Evolutionary conservation across 2,888 invertebrate genomes (phyloP).

Genomic region (Alitta virens): DNA sequence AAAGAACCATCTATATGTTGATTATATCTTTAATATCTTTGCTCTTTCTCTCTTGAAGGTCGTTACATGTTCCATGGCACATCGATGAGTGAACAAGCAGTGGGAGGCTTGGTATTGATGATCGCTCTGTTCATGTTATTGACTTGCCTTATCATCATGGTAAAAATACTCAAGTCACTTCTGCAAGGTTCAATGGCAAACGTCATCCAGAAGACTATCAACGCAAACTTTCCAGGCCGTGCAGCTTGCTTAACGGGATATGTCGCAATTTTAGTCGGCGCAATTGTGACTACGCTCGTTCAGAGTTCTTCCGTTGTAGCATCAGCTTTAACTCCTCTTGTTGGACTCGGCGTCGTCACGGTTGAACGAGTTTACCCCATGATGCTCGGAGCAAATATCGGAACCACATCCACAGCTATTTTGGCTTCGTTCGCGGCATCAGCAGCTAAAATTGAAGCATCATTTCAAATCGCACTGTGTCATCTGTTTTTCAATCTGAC

Average conservation of each 20-base stretch:
- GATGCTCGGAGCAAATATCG: constrained; percentile 48
- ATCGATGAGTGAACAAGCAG: not conserved
- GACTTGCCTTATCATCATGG: constrained; percentile 41
- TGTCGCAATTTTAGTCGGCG: constrained; percentile 25
- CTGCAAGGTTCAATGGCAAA: constrained; percentile 39
- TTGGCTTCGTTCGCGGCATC: constrained; percentile 37
- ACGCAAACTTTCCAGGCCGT: constrained; percentile 41
- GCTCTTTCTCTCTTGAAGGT: constrained; percentile 1
- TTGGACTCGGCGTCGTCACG: constrained; percentile 44
- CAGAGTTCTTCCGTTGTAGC: constrained; percentile 51
- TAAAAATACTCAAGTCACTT: constrained; percentile 42
- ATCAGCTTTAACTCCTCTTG: constrained; percentile 47
- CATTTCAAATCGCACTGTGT: constrained; percentile 35
- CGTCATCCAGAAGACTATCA: constrained; percentile 41
- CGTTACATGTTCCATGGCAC: constrained; percentile 10
- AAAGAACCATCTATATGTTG: no score
- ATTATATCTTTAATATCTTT: no score
- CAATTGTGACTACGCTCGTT: constrained; percentile 43
- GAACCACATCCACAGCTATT: constrained; percentile 49
- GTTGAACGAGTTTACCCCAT: constrained; percentile 47
- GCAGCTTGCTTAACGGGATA: constrained; percentile 26
- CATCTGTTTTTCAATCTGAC: constrained; percentile 37
- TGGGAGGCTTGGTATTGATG: constrained; percentile 39
- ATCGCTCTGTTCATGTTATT: constrained; percentile 39
- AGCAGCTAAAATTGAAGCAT: constrained; percentile 20